Percentiles rank a stretch among this genome's conserved stretches.
phyloP scores from a whole-genome alignment of 2,113 vertebrate species.

The Chitala chitala region DNA sequence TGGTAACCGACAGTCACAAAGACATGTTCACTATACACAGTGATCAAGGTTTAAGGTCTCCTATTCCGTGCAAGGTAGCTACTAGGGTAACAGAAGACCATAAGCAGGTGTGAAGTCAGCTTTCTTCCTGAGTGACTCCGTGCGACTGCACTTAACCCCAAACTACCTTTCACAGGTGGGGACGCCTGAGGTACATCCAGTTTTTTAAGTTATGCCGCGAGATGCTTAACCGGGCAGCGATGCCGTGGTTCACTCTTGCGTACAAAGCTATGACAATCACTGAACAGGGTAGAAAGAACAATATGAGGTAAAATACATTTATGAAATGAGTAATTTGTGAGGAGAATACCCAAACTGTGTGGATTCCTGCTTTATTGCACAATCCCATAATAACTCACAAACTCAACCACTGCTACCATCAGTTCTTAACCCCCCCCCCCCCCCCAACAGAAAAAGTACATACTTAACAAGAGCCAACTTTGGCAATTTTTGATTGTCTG shows the following conservation, averaged over 20 bases:
- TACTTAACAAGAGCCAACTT: too few relatives aligned
- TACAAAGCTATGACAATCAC: neutral
- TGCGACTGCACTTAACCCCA: constrained; percentile 22
- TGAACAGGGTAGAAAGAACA: neutral
- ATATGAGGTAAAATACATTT: neutral
- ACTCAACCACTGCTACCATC: too few relatives aligned
- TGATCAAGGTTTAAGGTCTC: constrained; percentile 64
- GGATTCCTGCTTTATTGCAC: neutral
- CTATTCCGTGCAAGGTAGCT: constrained; percentile 63
- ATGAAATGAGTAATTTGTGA: too few relatives aligned
- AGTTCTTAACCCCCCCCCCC: too few relatives aligned
- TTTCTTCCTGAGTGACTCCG: constrained; percentile 58
- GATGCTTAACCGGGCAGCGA: too few relatives aligned
- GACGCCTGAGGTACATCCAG: constrained; percentile 3
- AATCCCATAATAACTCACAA: neutral
- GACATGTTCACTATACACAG: constrained; percentile 63
- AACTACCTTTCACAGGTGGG: neutral
- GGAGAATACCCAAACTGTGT: neutral
- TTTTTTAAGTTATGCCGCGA: neutral
- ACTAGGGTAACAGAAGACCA: constrained; percentile 45
- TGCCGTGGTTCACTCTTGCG: too few relatives aligned
- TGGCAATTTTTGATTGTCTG: too few relatives aligned
- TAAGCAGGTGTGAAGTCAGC: constrained; percentile 53
- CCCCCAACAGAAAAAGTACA: too few relatives aligned
- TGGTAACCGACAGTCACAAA: constrained; percentile 68